These are phyloP conservation scores for Argentina silus DNA, from an alignment of 2,797 vertebrate genomes.

Conservation along the genomic window DNA sequence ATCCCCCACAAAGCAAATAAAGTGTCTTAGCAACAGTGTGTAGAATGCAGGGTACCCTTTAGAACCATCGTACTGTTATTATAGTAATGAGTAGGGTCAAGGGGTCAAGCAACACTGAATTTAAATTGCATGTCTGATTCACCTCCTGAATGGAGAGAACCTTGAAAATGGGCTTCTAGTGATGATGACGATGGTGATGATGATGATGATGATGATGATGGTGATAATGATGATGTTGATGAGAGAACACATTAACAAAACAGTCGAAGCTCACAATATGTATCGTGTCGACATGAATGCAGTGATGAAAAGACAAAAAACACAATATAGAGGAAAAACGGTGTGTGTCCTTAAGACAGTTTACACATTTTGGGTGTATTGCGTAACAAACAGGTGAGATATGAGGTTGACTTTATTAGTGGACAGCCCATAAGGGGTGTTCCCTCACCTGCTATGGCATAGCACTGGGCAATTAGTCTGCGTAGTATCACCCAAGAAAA, in stretches of 20 bases:
- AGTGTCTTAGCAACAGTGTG: not conserved
- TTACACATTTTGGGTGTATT: too few species aligned
- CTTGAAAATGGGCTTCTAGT: not conserved
- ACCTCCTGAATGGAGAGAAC: not conserved
- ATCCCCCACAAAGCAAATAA: too few species aligned
- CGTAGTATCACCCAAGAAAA: not conserved
- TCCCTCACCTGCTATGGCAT: not conserved
- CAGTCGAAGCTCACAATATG: too few species aligned
- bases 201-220: too few species aligned
- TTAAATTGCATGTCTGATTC: not conserved
- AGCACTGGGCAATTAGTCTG: not conserved
- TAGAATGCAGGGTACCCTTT: not conserved
- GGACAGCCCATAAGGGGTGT: not conserved
- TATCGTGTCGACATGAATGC: too few species aligned
- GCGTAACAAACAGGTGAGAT: too few species aligned
- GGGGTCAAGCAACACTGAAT: not conserved
- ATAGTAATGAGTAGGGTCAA: not conserved
- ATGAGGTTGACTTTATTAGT: not conserved
- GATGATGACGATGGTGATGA: not conserved
- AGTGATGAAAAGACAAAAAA: too few species aligned
- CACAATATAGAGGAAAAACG: too few species aligned
- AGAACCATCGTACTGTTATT: not conserved
- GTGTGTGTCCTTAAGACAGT: not conserved
- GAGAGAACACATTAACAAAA: too few species aligned
- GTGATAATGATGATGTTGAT: too few species aligned